These are phyloP conservation scores for Centroberyx gerrardi DNA, from an alignment of 2,797 vertebrate species.

Conservation along the genomic window DNA sequence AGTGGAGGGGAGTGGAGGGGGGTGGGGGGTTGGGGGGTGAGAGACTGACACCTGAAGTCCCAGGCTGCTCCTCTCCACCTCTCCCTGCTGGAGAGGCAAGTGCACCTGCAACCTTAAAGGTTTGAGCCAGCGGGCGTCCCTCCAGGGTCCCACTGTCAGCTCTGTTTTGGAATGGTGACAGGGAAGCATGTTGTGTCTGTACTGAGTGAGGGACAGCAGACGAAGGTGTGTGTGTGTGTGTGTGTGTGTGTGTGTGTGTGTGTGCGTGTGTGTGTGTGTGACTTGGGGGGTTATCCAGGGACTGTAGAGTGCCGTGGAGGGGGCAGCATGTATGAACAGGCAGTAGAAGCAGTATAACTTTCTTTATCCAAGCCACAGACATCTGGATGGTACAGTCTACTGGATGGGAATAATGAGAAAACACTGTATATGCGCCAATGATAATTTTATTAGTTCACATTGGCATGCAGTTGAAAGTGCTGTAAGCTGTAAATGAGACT, in stretches of 20 bases:
- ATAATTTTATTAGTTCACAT: not conserved
- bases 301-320: constrained; percentile 38
- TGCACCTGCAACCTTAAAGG: not conserved
- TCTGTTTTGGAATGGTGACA: constrained; percentile 40
- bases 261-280: too few relatives aligned
- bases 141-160: constrained; percentile 13
- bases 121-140: constrained; percentile 15
- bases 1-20: too few relatives aligned
- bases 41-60: not conserved
- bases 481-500: too few relatives aligned
- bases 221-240: not conserved
- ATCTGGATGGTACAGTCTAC: constrained; percentile 21
- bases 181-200: constrained; percentile 39
- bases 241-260: too few relatives aligned
- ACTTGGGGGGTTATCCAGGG: constrained; percentile 45
- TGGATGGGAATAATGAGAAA: not conserved
- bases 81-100: constrained; percentile 9
- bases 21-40: constrained; percentile 5
- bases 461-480: not conserved
- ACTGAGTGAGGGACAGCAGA: constrained; percentile 46
- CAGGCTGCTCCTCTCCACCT: not conserved
- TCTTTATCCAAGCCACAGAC: constrained; percentile 52
- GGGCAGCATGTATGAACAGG: constrained; percentile 39
- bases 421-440: not conserved
- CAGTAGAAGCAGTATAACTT: constrained; percentile 51